These are phyloP conservation scores for Hippopotamus amphibius DNA, from an alignment of 2,113 vertebrate genomes.

Conservation along the genomic window DNA sequence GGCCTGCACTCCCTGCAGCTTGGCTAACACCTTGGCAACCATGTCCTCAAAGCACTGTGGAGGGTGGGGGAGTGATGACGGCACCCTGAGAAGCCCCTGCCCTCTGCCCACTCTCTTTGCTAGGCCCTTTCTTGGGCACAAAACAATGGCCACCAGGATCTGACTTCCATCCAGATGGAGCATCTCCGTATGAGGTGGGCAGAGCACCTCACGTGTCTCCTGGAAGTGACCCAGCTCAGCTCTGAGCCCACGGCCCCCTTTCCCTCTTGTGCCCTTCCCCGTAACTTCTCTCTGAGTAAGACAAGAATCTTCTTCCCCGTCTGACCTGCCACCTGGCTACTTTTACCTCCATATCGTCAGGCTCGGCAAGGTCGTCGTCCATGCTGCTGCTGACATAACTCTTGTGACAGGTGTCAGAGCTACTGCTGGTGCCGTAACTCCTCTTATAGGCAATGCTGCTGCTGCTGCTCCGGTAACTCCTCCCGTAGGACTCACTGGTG, in stretches of 20 bases:
- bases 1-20: conserved; percentile 78
- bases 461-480: conserved; percentile 5
- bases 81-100: background rate
- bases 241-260: background rate
- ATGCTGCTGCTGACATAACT: conserved; percentile 16
- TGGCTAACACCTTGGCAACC: conserved; percentile 67
- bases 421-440: background rate
- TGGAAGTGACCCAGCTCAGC: background rate
- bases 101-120: background rate
- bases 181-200: background rate
- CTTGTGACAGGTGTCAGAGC: background rate
- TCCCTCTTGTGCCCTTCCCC: background rate
- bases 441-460: background rate
- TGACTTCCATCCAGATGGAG: background rate
- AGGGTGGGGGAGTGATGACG: background rate
- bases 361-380: background rate
- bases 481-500: background rate
- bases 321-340: background rate
- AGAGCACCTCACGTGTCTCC: background rate
- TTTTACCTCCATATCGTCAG: conserved; percentile 73
- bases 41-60: conserved; percentile 65
- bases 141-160: background rate
- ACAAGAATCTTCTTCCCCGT: background rate
- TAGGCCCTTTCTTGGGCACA: background rate
- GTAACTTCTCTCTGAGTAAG: background rate